Base-by-base conservation (phyloP, 2,888 invertebrate genomes). In the Anarsia innoxiella region DNA sequence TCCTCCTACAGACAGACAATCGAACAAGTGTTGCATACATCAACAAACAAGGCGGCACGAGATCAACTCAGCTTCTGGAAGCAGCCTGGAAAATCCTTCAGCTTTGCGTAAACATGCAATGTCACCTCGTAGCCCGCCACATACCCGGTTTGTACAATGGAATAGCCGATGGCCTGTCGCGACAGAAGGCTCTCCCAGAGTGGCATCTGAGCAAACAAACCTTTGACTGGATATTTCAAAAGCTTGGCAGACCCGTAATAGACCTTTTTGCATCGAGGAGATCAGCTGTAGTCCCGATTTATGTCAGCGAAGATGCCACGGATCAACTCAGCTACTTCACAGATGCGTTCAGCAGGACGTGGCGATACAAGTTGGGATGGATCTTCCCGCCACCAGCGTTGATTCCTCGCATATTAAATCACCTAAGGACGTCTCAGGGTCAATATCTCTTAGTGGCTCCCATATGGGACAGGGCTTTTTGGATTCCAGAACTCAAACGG, bases 311-410 rank as follows among this genome's bases (percentile, higher is more conserved):
- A 11, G 31, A 37, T 11, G 31, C 30, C 3, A 3, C 13, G 8
- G 48, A 52, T 36, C 9, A 8, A 9, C 1, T 15, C 1, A 37
- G 39, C 5, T 23, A 16, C 5, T 49, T 37, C 26, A 25, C 23
- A 12, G 42, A 53, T 15, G 49, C 48, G 0, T 49, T 53, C 48
- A 48, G 48, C 35, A 31, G 33, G 19, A 15, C 5, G 2, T 50
- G 50, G 50, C 2, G 38, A 0, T 45, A 33, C 42, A 39, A 12
- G 3, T 40, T 51, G 1, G 48, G 41, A 2, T 50, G 45, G 48
- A 25, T 51, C 2, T 53, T 56, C 31, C 50, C 51, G 2, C 53
- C 53, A 1, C 52, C 53, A 4, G 32, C 35, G 5, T 31, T 53
- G 12, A 48, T 56, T 2, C 53, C 47, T 1, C 29, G 34, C 5